Conservation (phyloP, 2,113 vertebrate genomes). For the Neolamprologus falcicula region DNA sequence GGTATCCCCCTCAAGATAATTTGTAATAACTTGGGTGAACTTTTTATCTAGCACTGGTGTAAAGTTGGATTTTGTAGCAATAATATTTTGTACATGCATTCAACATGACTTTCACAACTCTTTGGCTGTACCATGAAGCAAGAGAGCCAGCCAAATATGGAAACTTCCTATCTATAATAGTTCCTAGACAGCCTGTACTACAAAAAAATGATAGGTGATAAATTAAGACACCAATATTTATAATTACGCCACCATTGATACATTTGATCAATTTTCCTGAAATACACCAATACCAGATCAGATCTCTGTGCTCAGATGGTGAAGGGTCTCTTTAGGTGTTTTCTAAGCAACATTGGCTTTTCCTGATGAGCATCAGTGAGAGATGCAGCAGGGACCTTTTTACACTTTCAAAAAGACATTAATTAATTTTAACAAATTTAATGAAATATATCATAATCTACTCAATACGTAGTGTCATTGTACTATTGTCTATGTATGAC, state of each 20-base stretch:
- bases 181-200: not conserved
- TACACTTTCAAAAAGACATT: not conserved
- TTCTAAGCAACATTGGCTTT: not conserved
- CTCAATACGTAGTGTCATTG: fast-evolving
- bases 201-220: not conserved
- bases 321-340: not conserved
- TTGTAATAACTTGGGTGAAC: not conserved
- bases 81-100: not conserved
- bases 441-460: not conserved
- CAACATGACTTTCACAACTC: not conserved
- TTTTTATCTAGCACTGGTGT: not conserved
- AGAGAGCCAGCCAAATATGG: not conserved
- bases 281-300: not conserved
- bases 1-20: not conserved
- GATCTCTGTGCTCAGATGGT: no score
- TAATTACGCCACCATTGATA: not conserved
- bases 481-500: not conserved
- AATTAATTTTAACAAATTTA: not conserved
- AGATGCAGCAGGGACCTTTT: not conserved
- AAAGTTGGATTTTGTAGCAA: not conserved
- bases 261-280: not conserved
- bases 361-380: not conserved
- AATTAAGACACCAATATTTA: not conserved
- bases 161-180: not conserved
- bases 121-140: not conserved